Percentiles rank a stretch among this genome's conserved stretches.
Evolutionary conservation across 1,140 invertebrate species (phyloP).

Genomic region (Triops cancriformis): DNA sequence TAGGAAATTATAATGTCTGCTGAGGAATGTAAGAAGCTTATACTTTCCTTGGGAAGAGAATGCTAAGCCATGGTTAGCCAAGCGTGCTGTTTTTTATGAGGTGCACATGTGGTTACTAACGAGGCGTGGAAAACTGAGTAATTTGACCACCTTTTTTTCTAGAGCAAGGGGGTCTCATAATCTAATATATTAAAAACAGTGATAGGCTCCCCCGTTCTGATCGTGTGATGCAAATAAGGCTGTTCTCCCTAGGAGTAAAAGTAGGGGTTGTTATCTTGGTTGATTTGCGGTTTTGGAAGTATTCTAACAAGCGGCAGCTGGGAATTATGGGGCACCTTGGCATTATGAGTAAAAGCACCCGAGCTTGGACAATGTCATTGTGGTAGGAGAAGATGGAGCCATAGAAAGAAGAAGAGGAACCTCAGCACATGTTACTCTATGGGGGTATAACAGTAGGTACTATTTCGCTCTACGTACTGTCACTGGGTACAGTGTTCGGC

Average conservation of each 20-base stretch:
- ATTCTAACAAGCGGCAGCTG: background rate
- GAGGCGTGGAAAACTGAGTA: background rate
- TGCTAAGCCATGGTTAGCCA: background rate
- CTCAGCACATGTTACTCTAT: background rate
- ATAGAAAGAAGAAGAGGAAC: too few species aligned
- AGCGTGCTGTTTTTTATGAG: background rate
- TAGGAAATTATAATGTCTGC: background rate
- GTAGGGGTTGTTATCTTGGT: background rate
- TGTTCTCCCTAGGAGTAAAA: background rate
- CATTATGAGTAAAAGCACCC: background rate
- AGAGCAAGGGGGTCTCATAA: background rate
- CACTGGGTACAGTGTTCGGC: too few species aligned
- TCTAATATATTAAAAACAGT: background rate
- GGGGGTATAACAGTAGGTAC: background rate
- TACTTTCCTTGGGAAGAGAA: background rate
- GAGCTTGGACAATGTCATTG: background rate
- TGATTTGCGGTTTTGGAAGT: background rate
- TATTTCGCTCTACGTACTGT: background rate
- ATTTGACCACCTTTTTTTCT: slow-evolving; percentile 2
- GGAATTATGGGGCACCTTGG: background rate
- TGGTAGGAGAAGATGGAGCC: background rate
- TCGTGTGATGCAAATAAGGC: background rate
- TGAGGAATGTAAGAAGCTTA: background rate
- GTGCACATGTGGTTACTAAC: background rate
- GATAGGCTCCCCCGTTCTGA: background rate